Evolutionary conservation across 1,140 invertebrate genomes (phyloP).

Genomic region (Drosophila suzukii): DNA sequence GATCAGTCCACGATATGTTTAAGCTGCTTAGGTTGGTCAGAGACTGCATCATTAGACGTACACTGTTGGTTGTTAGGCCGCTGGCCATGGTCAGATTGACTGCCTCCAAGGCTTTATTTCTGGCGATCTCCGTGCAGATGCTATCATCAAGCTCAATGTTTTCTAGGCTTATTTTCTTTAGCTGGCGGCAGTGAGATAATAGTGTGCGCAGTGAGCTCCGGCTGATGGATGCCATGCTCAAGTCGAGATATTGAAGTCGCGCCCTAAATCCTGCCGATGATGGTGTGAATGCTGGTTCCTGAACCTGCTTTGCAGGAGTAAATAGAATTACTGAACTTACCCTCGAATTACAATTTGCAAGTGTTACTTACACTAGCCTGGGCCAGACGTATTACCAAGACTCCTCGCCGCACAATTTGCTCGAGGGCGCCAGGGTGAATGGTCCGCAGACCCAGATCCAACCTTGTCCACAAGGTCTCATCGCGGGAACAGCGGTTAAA

Average conservation of each 20-base stretch:
- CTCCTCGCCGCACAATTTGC: constrained; percentile 89
- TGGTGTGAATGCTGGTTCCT: constrained; percentile 85
- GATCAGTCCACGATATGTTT: constrained; percentile 92
- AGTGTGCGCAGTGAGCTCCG: constrained; percentile 87
- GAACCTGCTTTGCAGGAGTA: constrained; percentile 75
- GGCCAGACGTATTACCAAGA: constrained; percentile 90
- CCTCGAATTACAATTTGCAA: not conserved
- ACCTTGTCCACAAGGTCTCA: constrained; percentile 92
- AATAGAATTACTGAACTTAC: not conserved
- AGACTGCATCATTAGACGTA: constrained; percentile 87
- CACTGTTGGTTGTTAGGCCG: constrained; percentile 87
- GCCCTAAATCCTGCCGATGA: constrained; percentile 36
- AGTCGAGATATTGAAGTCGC: constrained; percentile 91
- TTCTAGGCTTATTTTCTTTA: constrained; percentile 94
- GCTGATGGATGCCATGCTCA: constrained; percentile 91
- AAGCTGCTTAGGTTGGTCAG: constrained; percentile 89
- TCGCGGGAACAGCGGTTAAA: constrained; percentile 90
- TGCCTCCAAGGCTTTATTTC: constrained; percentile 88
- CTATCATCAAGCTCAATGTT: constrained; percentile 88
- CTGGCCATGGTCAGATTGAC: constrained; percentile 91
- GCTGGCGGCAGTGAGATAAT: constrained; percentile 88
- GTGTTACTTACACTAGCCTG: constrained; percentile 88
- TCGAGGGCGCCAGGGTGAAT: constrained; percentile 88
- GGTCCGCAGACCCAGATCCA: constrained; percentile 91
- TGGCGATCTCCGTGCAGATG: constrained; percentile 88